Evolutionary conservation across 2,888 invertebrate species (phyloP).

Genomic region (Drosophila buzzatii): DNA sequence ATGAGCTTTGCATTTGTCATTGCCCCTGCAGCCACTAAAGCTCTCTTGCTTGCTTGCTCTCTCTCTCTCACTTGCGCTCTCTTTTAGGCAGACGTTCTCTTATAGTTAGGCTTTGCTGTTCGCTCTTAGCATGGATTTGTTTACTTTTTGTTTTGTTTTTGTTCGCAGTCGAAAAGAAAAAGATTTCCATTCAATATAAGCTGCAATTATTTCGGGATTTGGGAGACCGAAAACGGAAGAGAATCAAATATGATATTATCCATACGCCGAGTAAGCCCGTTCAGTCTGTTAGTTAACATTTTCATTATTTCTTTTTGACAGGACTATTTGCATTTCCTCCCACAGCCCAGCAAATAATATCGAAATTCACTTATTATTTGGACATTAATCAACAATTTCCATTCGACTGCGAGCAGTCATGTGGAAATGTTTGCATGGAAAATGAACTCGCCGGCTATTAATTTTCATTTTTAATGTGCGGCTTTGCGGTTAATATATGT

Average conservation of each 20-base stretch:
- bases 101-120: conserved; percentile 7
- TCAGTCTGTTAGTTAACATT: not conserved
- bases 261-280: conserved; percentile 30
- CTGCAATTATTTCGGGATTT: conserved; percentile 58
- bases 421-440: conserved; percentile 63
- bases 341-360: conserved; percentile 27
- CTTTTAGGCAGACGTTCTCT: conserved; percentile 29
- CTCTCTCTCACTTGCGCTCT: conserved; percentile 15
- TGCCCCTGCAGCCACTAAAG: conserved; percentile 41
- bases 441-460: conserved; percentile 57
- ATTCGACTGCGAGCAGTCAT: conserved; percentile 48
- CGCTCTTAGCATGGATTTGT: conserved; percentile 44
- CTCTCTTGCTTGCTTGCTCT: conserved; percentile 17
- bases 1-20: conserved; percentile 40
- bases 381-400: conserved; percentile 69
- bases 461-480: conserved; percentile 61
- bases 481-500: not conserved
- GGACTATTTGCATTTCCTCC: conserved; percentile 1
- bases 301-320: not conserved
- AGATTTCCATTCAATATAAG: conserved; percentile 39
- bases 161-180: conserved; percentile 8
- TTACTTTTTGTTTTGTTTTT: conserved; percentile 49
- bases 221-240: not conserved
- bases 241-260: conserved; percentile 8
- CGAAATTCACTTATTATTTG: conserved; percentile 43